A percentile compares a stretch with the other conserved stretches of the same genome.
phyloP scores from a whole-genome alignment of 2,888 invertebrate species.

The Fabriciana adippe region DNA sequence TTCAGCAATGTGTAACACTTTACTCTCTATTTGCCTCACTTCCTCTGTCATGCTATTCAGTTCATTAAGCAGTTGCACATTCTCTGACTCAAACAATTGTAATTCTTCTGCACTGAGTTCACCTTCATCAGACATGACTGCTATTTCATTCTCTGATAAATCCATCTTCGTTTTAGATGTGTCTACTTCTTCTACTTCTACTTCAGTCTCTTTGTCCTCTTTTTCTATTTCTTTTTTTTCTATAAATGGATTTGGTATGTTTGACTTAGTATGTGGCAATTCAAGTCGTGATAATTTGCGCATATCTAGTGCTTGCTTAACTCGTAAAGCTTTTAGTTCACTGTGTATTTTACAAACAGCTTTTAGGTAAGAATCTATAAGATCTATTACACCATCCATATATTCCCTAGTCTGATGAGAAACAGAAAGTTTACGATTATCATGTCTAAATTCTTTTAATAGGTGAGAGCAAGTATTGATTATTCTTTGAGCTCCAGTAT shows the following conservation, averaged over 20 bases:
- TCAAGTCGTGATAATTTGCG: constrained; percentile 90
- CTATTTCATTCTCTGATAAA: constrained; percentile 72
- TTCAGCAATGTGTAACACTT: constrained; percentile 97
- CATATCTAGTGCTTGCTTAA: constrained; percentile 92
- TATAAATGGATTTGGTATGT: constrained; percentile 63
- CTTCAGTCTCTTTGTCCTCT: constrained; percentile 47
- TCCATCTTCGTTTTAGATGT: constrained; percentile 59
- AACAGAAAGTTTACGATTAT: constrained; percentile 77
- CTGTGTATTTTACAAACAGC: constrained; percentile 93
- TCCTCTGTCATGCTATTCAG: constrained; percentile 94
- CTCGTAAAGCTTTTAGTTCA: constrained; percentile 92
- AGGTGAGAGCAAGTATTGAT: constrained; percentile 90
- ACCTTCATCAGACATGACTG: constrained; percentile 81
- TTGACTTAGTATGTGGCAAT: constrained; percentile 55
- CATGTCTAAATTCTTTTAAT: constrained; percentile 88
- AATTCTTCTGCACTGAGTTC: constrained; percentile 92
- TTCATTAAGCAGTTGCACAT: constrained; percentile 92
- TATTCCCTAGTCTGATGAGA: constrained; percentile 89
- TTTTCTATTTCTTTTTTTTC: constrained; percentile 50
- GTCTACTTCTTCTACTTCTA: constrained; percentile 51
- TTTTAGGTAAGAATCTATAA: constrained; percentile 91
- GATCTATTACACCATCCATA: constrained; percentile 87
- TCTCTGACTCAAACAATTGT: constrained; percentile 96
- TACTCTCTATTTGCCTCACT: constrained; percentile 93
- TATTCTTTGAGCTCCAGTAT: constrained; percentile 91